These are phyloP conservation scores for Sebastes kiyomatsui DNA, from an alignment of 2,797 vertebrate species.

Conservation along the genomic window DNA sequence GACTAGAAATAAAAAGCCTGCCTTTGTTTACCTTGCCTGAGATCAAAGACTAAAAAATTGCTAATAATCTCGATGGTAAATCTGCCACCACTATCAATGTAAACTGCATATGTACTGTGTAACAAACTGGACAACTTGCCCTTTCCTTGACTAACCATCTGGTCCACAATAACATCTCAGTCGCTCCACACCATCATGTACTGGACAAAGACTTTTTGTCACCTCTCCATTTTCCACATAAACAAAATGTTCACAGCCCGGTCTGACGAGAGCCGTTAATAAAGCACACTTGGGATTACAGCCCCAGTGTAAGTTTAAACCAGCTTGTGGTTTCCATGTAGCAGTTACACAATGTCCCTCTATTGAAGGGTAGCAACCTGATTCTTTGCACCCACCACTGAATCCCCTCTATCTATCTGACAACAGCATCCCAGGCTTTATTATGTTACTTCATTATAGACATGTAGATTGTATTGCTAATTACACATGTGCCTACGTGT, in stretches of 20 bases:
- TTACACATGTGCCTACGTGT: slow-evolving; percentile 54
- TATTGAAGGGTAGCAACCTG: slow-evolving; percentile 68
- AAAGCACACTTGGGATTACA: slow-evolving; percentile 56
- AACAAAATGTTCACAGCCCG: slow-evolving; percentile 15
- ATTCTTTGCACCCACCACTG: slow-evolving; percentile 53
- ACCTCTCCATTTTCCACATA: slow-evolving; percentile 39
- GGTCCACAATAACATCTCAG: not conserved
- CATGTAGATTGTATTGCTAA: slow-evolving; percentile 64
- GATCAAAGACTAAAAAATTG: too few relatives aligned
- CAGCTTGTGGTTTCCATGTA: slow-evolving; percentile 61
- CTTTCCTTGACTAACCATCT: slow-evolving; percentile 5
- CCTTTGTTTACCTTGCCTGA: too few relatives aligned
- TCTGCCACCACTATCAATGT: not conserved
- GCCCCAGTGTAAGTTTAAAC: slow-evolving; percentile 66
- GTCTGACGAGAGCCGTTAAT: slow-evolving; percentile 42
- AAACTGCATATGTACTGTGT: not conserved
- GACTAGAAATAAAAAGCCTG: not conserved
- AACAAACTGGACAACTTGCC: not conserved
- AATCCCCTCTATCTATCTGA: slow-evolving; percentile 47
- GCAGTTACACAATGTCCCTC: slow-evolving; percentile 58
- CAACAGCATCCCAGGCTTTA: slow-evolving; percentile 42
- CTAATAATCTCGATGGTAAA: not conserved
- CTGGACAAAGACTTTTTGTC: slow-evolving; percentile 26
- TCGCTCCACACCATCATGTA: not conserved
- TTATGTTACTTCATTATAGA: slow-evolving; percentile 60